Conservation (phyloP, 2,888 invertebrate species). For the Athripsodes cinereus region DNA sequence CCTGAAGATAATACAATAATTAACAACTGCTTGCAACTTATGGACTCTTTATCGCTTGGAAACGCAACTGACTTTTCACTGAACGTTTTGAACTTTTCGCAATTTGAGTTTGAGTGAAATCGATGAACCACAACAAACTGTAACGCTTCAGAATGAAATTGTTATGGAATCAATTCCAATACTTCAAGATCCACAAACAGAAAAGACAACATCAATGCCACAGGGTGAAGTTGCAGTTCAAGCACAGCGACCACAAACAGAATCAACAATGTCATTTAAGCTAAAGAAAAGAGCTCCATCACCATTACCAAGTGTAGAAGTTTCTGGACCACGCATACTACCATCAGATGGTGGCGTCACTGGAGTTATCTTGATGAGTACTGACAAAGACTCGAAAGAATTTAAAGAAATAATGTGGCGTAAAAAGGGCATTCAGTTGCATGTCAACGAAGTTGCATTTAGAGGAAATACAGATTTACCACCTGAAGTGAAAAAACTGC, state of each 20-base stretch:
- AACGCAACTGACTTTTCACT: too few species aligned
- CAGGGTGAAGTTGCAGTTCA: slow-evolving; percentile 4
- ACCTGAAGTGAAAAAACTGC: slow-evolving; percentile 3
- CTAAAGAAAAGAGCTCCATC: slow-evolving; percentile 2
- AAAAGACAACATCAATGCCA: too few species aligned
- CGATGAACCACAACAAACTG: too few species aligned
- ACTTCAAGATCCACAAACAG: too few species aligned
- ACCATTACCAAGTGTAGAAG: slow-evolving; percentile 3
- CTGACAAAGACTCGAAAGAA: not conserved
- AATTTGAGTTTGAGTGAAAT: too few species aligned
- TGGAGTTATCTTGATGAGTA: not conserved
- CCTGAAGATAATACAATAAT: too few species aligned
- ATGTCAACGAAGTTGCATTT: slow-evolving; percentile 3
- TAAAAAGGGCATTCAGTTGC: slow-evolving; percentile 3
- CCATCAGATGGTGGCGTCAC: not conserved
- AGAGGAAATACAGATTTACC: slow-evolving; percentile 4
- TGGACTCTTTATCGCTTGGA: too few species aligned
- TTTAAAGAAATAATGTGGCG: slow-evolving; percentile 2
- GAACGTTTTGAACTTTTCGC: too few species aligned
- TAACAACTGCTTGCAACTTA: too few species aligned
- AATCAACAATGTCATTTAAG: not conserved
- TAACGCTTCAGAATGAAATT: too few species aligned
- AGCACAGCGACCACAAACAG: not conserved
- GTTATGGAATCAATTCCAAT: too few species aligned
- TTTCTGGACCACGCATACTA: not conserved